Evolutionary conservation across 2,888 invertebrate species (phyloP).

Genomic region (Ametastegia equiseti): DNA sequence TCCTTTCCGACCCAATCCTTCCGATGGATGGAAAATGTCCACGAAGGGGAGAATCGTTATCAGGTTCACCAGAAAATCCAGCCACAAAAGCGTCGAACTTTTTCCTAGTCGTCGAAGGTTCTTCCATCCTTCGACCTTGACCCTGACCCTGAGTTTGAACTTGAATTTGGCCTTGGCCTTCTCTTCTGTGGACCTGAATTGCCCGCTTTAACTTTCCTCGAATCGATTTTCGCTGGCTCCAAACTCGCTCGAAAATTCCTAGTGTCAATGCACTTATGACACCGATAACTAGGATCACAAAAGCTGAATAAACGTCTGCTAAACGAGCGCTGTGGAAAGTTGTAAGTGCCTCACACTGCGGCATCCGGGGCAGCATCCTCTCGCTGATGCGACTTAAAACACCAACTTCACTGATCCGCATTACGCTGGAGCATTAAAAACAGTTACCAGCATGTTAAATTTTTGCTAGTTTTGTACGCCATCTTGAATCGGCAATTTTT

Average conservation of each 20-base stretch:
- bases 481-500: background rate
- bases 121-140: background rate
- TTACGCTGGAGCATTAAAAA: slow-evolving; percentile 66
- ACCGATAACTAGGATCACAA: slow-evolving; percentile 76
- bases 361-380: slow-evolving; percentile 76
- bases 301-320: slow-evolving; percentile 80
- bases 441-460: background rate
- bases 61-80: background rate
- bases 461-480: too few relatives aligned
- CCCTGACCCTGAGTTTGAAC: background rate
- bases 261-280: slow-evolving; percentile 67
- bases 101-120: background rate
- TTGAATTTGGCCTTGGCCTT: slow-evolving; percentile 1
- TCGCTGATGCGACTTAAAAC: slow-evolving; percentile 69
- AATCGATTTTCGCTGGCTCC: slow-evolving; percentile 64
- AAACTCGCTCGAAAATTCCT: slow-evolving; percentile 68
- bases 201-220: slow-evolving; percentile 51
- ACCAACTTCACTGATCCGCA: slow-evolving; percentile 73
- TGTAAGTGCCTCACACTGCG: slow-evolving; percentile 77
- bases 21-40: background rate
- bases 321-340: slow-evolving; percentile 80
- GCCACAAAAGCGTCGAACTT: background rate
- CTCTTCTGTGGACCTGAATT: background rate
- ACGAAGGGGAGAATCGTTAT: slow-evolving; percentile 1
- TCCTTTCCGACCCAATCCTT: background rate